Percentiles rank a stretch among this genome's conserved stretches.
Conservation (phyloP, 2,888 invertebrate species). For the Hemistola chrysoprasaria region DNA sequence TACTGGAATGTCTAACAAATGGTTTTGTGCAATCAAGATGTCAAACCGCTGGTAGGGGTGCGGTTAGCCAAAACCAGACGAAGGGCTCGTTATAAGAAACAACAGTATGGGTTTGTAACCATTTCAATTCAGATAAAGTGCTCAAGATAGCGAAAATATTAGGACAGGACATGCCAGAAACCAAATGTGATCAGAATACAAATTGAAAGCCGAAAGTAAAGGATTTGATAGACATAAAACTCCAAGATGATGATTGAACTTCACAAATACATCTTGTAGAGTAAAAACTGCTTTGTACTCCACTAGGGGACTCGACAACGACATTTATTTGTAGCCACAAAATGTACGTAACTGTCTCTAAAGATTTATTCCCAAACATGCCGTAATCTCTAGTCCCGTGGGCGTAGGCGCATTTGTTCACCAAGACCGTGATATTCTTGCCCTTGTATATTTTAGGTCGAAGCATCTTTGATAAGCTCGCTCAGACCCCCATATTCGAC, state of each 20-base stretch:
- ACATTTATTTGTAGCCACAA: slow-evolving; percentile 72
- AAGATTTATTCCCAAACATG: slow-evolving; percentile 76
- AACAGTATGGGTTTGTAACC: slow-evolving; percentile 1
- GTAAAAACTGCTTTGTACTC: slow-evolving; percentile 5
- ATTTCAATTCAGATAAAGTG: background rate
- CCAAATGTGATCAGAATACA: too few species aligned
- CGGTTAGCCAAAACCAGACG: slow-evolving; percentile 47
- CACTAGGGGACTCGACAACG: slow-evolving; percentile 47
- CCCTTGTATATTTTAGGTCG: slow-evolving; percentile 70
- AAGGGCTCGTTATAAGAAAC: slow-evolving; percentile 31
- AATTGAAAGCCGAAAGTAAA: too few species aligned
- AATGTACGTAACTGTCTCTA: slow-evolving; percentile 68
- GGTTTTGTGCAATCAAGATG: slow-evolving; percentile 37
- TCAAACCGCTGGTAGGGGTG: slow-evolving; percentile 39
- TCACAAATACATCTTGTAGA: too few species aligned
- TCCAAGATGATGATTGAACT: background rate
- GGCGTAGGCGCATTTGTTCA: slow-evolving; percentile 75
- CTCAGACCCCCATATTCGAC: slow-evolving; percentile 66
- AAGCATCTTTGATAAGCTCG: slow-evolving; percentile 71
- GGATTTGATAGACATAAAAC: background rate
- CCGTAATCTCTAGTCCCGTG: slow-evolving; percentile 72
- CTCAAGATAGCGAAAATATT: too few species aligned
- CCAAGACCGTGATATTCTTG: slow-evolving; percentile 49
- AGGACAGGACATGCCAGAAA: too few species aligned
- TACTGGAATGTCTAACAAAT: slow-evolving; percentile 36